Base-by-base conservation (phyloP, 1,140 invertebrate species). In the Magallana gigas region DNA sequence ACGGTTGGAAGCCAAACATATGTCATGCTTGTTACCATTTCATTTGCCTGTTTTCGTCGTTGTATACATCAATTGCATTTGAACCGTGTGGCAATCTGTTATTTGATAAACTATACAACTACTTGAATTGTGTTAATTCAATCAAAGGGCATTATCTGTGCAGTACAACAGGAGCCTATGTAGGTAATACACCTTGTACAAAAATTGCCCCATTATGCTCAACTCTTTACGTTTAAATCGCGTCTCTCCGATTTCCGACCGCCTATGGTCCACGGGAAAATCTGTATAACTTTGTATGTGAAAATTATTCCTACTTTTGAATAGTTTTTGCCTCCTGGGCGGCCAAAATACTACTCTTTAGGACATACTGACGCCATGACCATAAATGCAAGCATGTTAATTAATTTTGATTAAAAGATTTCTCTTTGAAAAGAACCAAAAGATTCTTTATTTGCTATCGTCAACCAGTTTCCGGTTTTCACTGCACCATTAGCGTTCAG, bases 81-180 rank as follows among this genome's bases (percentile, higher is more conserved):
- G 23, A 76, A 76, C 64, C 68, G 23, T 76, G 68, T 76, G 68
- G 68, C 8, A 76, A 76, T 76, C 68, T 76, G 68, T 76, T 76
- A 76, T 76, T 36, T 76, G 68, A 76, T 76, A 36, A 76, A 76
- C 36, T 76, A 76, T 29, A 76, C 23, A 29, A 29, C 12, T 29
- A 23, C 64, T 29, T 76, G 23, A 76, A 76, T 36, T 76, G 23
- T 29, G 60, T 76, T 76, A 76, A 76, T 36, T 36, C 23, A 76
- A 76, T 76, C 23, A 76, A 76, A 76, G 36, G 68, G 68, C 68
- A 76, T 76, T 76, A 76, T 76, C 68, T 76, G 68, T 29, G 23
- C 11, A 76, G 68, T 76, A 29, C 68, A 76, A 48, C 23, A 7
- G 8, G 68, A 11, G 68, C 36, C 68, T 23, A 62, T 12, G 64